These are phyloP conservation scores for Nesoenas mayeri DNA, from an alignment of 2,113 vertebrate species.

Conservation along the genomic window DNA sequence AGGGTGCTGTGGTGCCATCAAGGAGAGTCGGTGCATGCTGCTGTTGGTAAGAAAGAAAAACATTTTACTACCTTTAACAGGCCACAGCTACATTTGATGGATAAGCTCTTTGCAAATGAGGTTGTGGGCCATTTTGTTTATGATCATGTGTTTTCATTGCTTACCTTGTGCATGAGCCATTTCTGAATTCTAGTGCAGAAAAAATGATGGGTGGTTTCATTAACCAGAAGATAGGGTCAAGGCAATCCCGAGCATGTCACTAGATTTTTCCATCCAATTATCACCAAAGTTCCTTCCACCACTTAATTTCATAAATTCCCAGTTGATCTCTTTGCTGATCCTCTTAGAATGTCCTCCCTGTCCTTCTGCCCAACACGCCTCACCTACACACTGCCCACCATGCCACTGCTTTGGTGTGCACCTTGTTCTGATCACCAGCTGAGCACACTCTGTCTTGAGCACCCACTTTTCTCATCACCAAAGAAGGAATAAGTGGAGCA, in stretches of 20 bases:
- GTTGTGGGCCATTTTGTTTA: neutral
- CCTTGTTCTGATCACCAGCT: neutral
- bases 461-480: fast-evolving
- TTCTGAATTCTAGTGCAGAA: neutral
- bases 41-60: slow-evolving; percentile 76
- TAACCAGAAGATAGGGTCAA: neutral
- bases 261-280: neutral
- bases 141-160: neutral
- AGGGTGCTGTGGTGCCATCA: slow-evolving; percentile 86
- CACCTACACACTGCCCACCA: neutral
- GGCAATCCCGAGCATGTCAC: neutral
- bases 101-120: neutral
- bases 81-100: neutral
- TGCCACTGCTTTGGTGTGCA: neutral
- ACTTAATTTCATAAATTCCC: neutral
- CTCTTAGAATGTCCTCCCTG: neutral
- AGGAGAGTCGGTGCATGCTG: slow-evolving; percentile 86
- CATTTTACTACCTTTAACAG: neutral
- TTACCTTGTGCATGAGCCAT: neutral
- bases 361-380: neutral
- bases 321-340: neutral
- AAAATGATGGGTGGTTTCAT: neutral
- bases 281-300: neutral
- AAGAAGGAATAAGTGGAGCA: neutral
- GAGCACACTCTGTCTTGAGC: neutral